These are phyloP conservation scores for Ursus arctos DNA, from an alignment of 2,113 vertebrate species.

Conservation along the genomic window DNA sequence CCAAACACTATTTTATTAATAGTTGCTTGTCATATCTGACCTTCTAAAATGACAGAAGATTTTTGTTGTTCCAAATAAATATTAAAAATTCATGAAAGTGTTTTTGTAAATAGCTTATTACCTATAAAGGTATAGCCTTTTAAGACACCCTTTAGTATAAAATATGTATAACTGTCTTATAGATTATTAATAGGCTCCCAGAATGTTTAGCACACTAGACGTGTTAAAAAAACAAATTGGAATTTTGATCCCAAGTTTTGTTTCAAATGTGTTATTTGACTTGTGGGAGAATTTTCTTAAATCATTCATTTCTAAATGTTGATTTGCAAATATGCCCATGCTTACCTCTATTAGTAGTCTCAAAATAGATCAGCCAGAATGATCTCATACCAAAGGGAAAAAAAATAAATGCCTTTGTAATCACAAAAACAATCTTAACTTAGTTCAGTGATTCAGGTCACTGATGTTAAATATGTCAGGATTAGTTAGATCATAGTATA, in stretches of 20 bases:
- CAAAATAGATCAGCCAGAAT: neutral
- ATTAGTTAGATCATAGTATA: conserved; percentile 83
- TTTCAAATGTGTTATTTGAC: conserved; percentile 64
- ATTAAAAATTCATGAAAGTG: conserved; percentile 86
- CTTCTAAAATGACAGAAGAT: conserved; percentile 84
- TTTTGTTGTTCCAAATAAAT: conserved; percentile 84
- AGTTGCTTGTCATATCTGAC: conserved; percentile 79
- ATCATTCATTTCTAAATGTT: neutral
- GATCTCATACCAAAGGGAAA: conserved; percentile 27
- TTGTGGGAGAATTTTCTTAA: conserved; percentile 16
- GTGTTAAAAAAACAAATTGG: conserved; percentile 65
- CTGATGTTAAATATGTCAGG: conserved; percentile 76
- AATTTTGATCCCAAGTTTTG: conserved; percentile 65
- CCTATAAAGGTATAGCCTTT: conserved; percentile 84
- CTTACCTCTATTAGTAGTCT: neutral
- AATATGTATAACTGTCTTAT: conserved; percentile 86
- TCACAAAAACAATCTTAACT: conserved; percentile 71
- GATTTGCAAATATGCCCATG: conserved; percentile 47
- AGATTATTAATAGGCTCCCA: conserved; percentile 85
- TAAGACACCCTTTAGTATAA: conserved; percentile 85
- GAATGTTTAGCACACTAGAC: conserved; percentile 72
- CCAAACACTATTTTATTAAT: conserved; percentile 82
- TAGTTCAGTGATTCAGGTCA: conserved; percentile 74
- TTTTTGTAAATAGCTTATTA: conserved; percentile 85
- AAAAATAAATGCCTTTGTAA: conserved; percentile 81